Conservation (phyloP, 2,888 invertebrate species). For the Dryobota labecula region DNA sequence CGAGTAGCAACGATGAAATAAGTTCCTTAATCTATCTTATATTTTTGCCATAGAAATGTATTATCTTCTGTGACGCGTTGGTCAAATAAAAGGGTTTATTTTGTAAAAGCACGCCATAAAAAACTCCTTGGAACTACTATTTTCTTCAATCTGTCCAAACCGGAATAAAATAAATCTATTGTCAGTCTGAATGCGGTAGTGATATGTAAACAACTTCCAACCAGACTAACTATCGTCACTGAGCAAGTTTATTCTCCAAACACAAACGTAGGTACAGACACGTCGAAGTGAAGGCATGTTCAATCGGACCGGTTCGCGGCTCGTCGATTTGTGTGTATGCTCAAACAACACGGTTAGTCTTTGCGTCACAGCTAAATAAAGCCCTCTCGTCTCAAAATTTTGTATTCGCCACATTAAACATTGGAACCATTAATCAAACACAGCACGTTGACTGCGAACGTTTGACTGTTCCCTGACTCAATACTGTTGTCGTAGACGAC, state of each 20-base stretch:
- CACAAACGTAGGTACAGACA: constrained; percentile 64
- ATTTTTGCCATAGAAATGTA: neutral
- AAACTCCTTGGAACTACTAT: neutral
- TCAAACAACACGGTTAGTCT: constrained; percentile 53
- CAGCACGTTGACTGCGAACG: constrained; percentile 45
- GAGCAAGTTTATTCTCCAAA: constrained; percentile 85
- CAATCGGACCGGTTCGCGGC: constrained; percentile 54
- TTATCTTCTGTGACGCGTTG: neutral
- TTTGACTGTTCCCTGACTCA: constrained; percentile 62
- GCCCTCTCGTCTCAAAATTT: constrained; percentile 48
- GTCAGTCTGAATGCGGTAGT: constrained; percentile 75
- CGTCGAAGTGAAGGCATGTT: constrained; percentile 45
- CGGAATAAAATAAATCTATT: constrained; percentile 75
- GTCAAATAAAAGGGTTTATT: neutral
- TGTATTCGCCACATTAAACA: constrained; percentile 60
- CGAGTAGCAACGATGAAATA: too few species aligned
- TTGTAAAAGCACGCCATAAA: neutral
- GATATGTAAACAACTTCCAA: constrained; percentile 82
- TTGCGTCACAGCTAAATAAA: constrained; percentile 51
- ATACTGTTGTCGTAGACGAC: constrained; percentile 61
- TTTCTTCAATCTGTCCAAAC: constrained; percentile 32
- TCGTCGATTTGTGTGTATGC: constrained; percentile 51
- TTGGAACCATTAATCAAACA: constrained; percentile 64
- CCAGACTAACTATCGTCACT: constrained; percentile 77
- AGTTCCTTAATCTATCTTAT: too few species aligned